Evolutionary conservation across 2,888 invertebrate genomes (phyloP).

Genomic region (Cenopis cana): DNA sequence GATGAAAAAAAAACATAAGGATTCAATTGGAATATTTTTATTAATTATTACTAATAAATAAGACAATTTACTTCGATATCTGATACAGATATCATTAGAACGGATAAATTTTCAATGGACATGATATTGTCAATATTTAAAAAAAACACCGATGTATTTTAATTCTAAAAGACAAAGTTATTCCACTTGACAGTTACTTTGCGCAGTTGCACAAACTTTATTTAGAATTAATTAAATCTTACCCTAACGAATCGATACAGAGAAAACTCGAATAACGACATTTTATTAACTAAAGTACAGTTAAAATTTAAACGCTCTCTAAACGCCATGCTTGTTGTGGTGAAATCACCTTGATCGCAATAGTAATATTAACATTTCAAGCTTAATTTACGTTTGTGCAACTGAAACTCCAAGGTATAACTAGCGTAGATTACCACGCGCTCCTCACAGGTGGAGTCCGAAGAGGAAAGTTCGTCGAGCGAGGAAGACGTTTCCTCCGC

Average conservation of each 20-base stretch:
- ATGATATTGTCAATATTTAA: too few species aligned
- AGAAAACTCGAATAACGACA: too few species aligned
- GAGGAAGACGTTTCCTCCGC: slow-evolving; percentile 93
- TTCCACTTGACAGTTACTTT: neutral
- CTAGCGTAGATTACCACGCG: slow-evolving; percentile 47
- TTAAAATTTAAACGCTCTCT: too few species aligned
- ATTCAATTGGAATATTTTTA: neutral
- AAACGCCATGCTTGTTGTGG: too few species aligned
- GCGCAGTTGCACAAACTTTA: neutral
- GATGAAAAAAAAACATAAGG: neutral
- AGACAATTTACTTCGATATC: neutral
- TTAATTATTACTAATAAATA: neutral
- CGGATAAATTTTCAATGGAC: too few species aligned
- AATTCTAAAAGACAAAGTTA: neutral
- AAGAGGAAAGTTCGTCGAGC: slow-evolving; percentile 86
- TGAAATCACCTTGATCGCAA: neutral
- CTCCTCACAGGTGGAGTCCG: slow-evolving; percentile 75
- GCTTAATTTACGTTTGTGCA: neutral
- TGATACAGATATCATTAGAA: too few species aligned
- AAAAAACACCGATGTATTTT: too few species aligned
- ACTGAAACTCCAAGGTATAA: neutral
- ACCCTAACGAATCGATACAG: too few species aligned
- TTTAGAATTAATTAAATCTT: too few species aligned
- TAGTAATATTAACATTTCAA: neutral
- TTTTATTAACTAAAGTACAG: too few species aligned